A percentile compares a stretch with the other conserved stretches of the same genome.
Conservation (phyloP, 2,797 vertebrate genomes). For the Platyrinchus mystaceus region DNA sequence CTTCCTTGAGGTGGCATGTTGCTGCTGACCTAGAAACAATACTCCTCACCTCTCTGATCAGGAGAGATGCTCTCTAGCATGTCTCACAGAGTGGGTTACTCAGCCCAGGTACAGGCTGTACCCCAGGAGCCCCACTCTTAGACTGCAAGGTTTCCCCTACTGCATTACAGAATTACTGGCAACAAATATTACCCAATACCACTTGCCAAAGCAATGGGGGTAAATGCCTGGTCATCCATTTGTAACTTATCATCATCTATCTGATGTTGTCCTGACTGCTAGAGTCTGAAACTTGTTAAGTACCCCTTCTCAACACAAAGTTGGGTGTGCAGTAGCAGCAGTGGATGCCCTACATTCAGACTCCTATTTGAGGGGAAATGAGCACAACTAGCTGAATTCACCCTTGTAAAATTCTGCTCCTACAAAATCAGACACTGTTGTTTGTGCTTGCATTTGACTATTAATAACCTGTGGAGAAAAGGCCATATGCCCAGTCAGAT, state of each 20-base stretch:
- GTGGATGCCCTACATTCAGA: not conserved
- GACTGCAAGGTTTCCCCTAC: not conserved
- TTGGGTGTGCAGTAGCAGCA: not conserved
- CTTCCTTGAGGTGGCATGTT: not conserved
- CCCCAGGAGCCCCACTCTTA: not conserved
- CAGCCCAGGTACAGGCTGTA: not conserved
- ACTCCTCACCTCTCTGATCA: not conserved
- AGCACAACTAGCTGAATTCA: not conserved
- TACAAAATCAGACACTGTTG: not conserved
- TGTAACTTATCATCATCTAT: not conserved
- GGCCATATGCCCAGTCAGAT: not conserved
- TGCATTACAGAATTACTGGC: not conserved
- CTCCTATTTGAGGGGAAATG: not conserved
- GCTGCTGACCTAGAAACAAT: not conserved
- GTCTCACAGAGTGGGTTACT: not conserved
- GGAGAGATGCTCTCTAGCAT: not conserved
- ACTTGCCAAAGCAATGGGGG: rapidly evolving
- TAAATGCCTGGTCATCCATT: not conserved
- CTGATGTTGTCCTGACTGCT: not conserved
- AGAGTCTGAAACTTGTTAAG: not conserved
- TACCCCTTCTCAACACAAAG: not conserved
- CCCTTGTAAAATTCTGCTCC: not conserved
- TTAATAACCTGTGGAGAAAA: not conserved
- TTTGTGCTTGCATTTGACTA: not conserved
- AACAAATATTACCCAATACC: not conserved